Conservation (phyloP, 2,888 invertebrate species). For the Agonopterix subpropinquella region DNA sequence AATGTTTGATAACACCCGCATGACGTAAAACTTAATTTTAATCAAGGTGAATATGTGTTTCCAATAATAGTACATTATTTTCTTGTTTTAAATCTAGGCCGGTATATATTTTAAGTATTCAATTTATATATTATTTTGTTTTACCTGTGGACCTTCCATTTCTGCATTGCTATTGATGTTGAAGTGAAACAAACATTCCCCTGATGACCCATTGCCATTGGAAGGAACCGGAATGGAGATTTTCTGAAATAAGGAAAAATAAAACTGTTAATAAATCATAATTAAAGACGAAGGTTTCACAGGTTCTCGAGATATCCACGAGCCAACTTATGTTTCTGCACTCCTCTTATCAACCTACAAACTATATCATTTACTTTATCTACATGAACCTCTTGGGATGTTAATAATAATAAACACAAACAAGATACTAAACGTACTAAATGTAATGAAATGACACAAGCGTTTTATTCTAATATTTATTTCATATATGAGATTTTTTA, state of each 20-base stretch:
- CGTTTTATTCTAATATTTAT: no score
- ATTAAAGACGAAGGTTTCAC: conserved; percentile 1
- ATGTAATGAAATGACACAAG: not conserved
- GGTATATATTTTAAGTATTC: no score
- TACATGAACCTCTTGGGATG: conserved; percentile 17
- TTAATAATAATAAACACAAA: conserved; percentile 11
- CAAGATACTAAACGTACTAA: conserved; percentile 3
- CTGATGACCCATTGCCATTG: conserved; percentile 57
- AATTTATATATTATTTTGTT: not conserved
- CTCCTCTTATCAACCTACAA: conserved; percentile 18
- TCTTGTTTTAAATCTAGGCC: no score
- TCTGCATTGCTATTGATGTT: conserved; percentile 86
- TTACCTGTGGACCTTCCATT: conserved; percentile 84
- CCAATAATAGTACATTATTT: conserved; percentile 1
- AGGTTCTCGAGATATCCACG: conserved; percentile 1
- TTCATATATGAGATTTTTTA: no score
- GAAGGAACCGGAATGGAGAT: conserved; percentile 86
- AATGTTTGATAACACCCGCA: conserved; percentile 35
- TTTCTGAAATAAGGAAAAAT: conserved; percentile 74
- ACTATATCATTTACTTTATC: conserved; percentile 9
- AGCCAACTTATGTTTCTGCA: conserved; percentile 9
- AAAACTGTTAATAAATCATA: not conserved
- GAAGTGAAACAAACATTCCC: conserved; percentile 82
- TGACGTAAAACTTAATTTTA: conserved; percentile 28
- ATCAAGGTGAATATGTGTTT: conserved; percentile 25